Conservation (phyloP, 2,113 vertebrate genomes). For the Rhinichthys klamathensis region DNA sequence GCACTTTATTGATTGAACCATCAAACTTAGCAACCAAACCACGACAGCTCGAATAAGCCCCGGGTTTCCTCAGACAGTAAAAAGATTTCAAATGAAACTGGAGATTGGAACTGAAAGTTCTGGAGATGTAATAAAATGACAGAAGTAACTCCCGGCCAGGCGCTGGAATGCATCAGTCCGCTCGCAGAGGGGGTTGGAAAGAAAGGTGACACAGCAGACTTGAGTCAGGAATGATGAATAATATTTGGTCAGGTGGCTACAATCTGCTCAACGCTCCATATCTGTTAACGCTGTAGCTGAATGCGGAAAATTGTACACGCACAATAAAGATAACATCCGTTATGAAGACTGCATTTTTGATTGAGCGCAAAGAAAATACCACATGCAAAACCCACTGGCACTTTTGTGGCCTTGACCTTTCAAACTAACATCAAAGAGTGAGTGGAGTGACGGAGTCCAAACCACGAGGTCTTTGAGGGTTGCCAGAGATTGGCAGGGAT, state of each 20-base stretch:
- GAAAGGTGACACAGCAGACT: slow-evolving; percentile 39
- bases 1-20: neutral
- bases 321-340: neutral
- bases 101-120: slow-evolving; percentile 14
- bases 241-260: slow-evolving; percentile 57
- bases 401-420: neutral
- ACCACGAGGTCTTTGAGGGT: neutral
- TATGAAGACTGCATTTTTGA: neutral
- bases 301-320: neutral
- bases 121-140: slow-evolving; percentile 17
- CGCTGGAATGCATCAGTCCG: slow-evolving; percentile 28
- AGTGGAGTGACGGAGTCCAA: neutral
- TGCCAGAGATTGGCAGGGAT: slow-evolving; percentile 34
- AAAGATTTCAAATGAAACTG: neutral
- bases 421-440: slow-evolving; percentile 19
- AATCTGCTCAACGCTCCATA: slow-evolving; percentile 25
- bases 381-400: neutral
- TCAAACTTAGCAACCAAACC: slow-evolving; percentile 13
- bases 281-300: neutral
- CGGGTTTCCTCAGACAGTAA: neutral
- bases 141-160: slow-evolving; percentile 28
- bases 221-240: slow-evolving; percentile 41
- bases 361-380: neutral
- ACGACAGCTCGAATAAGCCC: neutral
- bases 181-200: slow-evolving; percentile 13